Evolutionary conservation across 2,113 vertebrate genomes (phyloP), one percentile per base, ranked within the genome.

Genomic region (Takifugu flavidus): DNA sequence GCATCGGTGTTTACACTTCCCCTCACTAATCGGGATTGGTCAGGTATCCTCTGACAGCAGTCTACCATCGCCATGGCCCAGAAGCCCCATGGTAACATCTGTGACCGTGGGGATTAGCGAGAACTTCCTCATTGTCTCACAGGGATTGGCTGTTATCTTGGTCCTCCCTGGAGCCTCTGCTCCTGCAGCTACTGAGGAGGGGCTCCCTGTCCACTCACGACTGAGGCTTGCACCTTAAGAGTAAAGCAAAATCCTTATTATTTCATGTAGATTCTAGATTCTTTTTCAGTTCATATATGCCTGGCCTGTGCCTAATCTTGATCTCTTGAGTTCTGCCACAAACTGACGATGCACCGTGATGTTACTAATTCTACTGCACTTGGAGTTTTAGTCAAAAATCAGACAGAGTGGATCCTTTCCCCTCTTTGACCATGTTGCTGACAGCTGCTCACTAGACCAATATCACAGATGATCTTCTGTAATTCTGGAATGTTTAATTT

Each of bases 51-150:
- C 62, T 77, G 75, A 73, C 47, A 66, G 77, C 80, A 72, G 67
- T 79, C 51, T 44, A 53, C 82, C 80, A 85, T 87, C 82, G 79
- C 75, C 49, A 82, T 62, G 67, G 77, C 79, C 72, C 85, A 78
- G 77, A 67, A 65, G 65, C 78, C 45, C 80, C 25, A 53, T 72
- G 51, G 79, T 82, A 83, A 84, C 76, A 70, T 70, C 44, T 0
- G 46, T 28, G 72, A 77, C 67, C 52, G 56, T 57, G 63, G 68
- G 54, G 76, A 84, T 64, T 80, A 72, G 76, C 74, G n/a, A 63
- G 56, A n/a, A 81, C 67, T 86, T 87, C 85, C 85, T 83, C 51
- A 61, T 68, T 80, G 74, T 78, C 84, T 81, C 56, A 3, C 13
- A 71, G 78, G 78, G 73, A 65, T 73, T 82, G 78, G 79, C 79